These are phyloP conservation scores for Galemys pyrenaicus DNA, from an alignment of 2,113 vertebrate species.

Conservation along the genomic window DNA sequence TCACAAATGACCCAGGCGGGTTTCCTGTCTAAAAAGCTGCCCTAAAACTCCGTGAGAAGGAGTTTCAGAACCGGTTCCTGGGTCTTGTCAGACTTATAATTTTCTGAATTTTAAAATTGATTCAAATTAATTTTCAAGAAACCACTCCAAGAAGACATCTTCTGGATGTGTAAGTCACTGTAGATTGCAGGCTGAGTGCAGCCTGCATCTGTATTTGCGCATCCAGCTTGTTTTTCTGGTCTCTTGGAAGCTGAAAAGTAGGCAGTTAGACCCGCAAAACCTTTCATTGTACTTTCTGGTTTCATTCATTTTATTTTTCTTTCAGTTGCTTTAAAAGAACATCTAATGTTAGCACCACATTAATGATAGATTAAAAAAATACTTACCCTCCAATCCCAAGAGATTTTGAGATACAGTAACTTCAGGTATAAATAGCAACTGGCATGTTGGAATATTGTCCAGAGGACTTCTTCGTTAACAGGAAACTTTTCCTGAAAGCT, in stretches of 20 bases:
- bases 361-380: not conserved
- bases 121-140: not conserved
- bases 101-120: not conserved
- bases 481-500: not conserved
- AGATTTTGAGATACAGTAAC: not conserved
- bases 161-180: not conserved
- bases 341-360: not conserved
- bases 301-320: not conserved
- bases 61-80: not conserved
- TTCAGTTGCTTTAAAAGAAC: not conserved
- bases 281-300: not conserved
- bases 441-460: not conserved
- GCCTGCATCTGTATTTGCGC: not conserved
- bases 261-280: not conserved
- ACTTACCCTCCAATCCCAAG: not conserved
- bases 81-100: not conserved
- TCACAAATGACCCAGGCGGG: not conserved
- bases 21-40: fast-evolving
- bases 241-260: not conserved
- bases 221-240: not conserved
- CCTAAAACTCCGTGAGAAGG: not conserved
- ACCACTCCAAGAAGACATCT: not conserved
- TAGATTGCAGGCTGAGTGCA: not conserved
- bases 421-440: not conserved
- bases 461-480: not conserved